These are phyloP conservation scores for Ciona savignyi DNA, from an alignment of 23 tunicate genomes.

Conservation along the genomic window DNA sequence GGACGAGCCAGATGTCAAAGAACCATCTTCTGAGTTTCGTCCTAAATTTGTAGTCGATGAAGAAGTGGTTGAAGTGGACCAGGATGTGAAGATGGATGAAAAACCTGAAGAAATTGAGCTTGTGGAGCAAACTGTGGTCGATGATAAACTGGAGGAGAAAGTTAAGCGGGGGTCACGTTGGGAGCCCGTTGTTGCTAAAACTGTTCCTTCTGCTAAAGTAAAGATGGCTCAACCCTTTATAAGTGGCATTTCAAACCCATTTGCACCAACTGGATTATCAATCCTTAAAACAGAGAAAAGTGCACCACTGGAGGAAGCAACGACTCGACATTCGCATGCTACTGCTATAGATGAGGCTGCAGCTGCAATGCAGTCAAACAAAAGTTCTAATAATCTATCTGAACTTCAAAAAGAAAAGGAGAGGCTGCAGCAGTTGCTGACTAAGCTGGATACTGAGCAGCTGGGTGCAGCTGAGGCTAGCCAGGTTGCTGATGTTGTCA, in stretches of 20 bases:
- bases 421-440: conserved; percentile 44
- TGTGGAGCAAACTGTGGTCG: not conserved
- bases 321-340: not conserved
- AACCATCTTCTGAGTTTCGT: conserved; percentile 44
- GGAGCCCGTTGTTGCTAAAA: not conserved
- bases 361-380: too few species aligned
- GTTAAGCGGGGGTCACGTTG: not conserved
- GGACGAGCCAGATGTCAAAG: conserved; percentile 18
- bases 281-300: not conserved
- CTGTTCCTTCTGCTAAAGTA: not conserved
- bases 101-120: not conserved
- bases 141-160: not conserved
- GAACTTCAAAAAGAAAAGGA: conserved; percentile 64
- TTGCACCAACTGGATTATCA: not conserved
- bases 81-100: conserved; percentile 1
- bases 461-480: conserved; percentile 46
- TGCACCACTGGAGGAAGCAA: not conserved
- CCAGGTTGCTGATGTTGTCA: conserved; percentile 51
- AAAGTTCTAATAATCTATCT: conserved; percentile 8
- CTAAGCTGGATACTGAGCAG: conserved; percentile 67
- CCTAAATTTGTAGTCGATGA: conserved; percentile 23
- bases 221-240: not conserved
- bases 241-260: not conserved
- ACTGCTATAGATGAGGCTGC: too few species aligned
- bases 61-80: conserved; percentile 28